Evolutionary conservation across 2,888 invertebrate genomes (phyloP), one percentile per base, ranked within the genome.

Genomic region (Oscheius sp.): DNA sequence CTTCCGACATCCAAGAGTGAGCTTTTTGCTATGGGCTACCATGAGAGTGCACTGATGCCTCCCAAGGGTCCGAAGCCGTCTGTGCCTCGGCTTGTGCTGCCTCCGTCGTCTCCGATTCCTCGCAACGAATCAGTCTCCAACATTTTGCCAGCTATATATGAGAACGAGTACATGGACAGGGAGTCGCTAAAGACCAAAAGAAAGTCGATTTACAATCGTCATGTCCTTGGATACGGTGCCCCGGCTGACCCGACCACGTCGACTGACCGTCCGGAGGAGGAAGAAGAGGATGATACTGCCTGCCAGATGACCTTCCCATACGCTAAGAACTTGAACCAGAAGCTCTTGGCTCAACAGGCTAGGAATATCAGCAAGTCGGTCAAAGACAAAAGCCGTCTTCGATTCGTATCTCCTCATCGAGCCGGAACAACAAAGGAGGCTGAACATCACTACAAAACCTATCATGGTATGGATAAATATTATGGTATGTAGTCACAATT

Each of bases 201-300:
- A 55, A 13, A 21, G 11, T 55, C 55, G 13, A 63, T 77, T 55
- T 82, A 80, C 73, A 78, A 75, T 32, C 77, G 81, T 55, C 81
- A 82, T 65, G 73, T 77, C 62, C 57, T 79, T 57, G 51, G 50
- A 48, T 55, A 58, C 21, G 50, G 9, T 21, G 68, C 68, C 55
- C 62, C 72, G 9, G 53, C 51, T 21, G 68, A 53, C 11, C 37
- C 33, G 5, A 35, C 33, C 32, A n/a, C 11, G 58, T 21, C 33
- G 5, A 33, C 59, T 11, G 59, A 59, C 29, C 57, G 59, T 11
- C 59, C 76, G 9, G 57, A 42, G 3, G 71, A 71, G 32, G 71
- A 68, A 13, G 75, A 73, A 7, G 13, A 50, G 21, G 75, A 76
- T 11, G 75, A 21, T 21, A 48, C 11, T 47, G 2, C 55, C 13